These are phyloP conservation scores for Phalacrocorax aristotelis DNA, from an alignment of 2,113 vertebrate genomes.

Conservation along the genomic window DNA sequence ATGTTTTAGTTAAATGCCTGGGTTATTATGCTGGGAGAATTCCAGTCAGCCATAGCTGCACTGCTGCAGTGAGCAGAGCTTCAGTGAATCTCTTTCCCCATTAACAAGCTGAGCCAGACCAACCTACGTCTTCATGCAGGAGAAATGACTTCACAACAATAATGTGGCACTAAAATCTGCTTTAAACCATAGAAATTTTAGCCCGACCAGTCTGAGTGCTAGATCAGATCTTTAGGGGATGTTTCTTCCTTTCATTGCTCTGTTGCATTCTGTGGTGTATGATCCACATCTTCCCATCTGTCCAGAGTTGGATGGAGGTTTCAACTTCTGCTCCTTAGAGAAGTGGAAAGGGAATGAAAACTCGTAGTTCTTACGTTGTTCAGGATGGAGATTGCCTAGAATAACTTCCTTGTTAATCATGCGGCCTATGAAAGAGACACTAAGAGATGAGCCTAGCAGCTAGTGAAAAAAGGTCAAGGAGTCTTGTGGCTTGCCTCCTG, in stretches of 20 bases:
- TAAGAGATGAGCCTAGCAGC: neutral
- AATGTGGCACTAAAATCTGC: neutral
- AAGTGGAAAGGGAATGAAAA: neutral
- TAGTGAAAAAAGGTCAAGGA: neutral
- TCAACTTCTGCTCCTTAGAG: neutral
- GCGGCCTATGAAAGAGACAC: neutral
- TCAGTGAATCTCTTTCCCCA: neutral
- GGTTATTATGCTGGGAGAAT: neutral
- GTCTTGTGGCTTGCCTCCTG: neutral
- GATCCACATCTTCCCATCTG: neutral
- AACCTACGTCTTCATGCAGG: neutral
- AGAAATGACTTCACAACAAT: neutral
- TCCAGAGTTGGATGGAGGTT: neutral
- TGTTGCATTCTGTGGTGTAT: neutral
- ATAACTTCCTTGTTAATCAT: neutral
- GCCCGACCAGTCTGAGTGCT: neutral
- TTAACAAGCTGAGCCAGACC: neutral
- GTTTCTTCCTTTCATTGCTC: neutral
- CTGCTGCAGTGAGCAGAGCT: neutral
- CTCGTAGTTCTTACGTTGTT: rapidly evolving
- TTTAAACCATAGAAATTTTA: neutral
- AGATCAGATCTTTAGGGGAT: neutral
- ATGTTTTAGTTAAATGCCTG: constrained; percentile 21
- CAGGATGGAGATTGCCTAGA: neutral
- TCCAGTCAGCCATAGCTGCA: neutral